Evolutionary conservation across 2,113 vertebrate species (phyloP), one percentile per base, ranked within the genome.

Genomic region (Calidris pugnax): DNA sequence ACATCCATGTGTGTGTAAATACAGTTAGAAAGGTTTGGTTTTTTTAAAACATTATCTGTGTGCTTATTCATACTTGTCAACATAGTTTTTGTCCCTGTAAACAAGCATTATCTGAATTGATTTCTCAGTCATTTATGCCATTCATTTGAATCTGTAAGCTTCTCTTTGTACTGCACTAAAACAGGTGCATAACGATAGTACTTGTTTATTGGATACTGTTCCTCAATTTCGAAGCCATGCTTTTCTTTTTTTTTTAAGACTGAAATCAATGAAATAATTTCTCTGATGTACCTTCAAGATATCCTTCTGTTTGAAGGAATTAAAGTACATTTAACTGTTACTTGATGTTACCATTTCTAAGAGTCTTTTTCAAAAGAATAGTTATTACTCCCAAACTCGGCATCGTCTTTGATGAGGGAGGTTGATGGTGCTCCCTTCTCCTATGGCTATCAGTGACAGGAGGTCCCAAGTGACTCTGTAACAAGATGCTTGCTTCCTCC

Each of bases 251-350:
- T 57, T 77, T 78, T 66, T 60, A 85, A 85, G 72, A 95, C 56
- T 94, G 47, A 94, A 95, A 89, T 94, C 74, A 82, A 77, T 91
- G 35, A 91, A 91, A 71, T 93, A 64, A 89, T 72, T 97, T 96
- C 64, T 97, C 63, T 96, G 89, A 74, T 96, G 96, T 97, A 96
- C 87, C 84, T 95, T 94, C 74, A 87, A 85, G 48, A 63, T 95
- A 30, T 93, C 96, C 93, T 96, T 96, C 94, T 89, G 74, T 95
- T 93, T 73, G 95, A 96, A 96, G 96, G 93, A 96, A 97, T 96
- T 97, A 97, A 97, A 97, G 64, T 94, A 94, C 95, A 43, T 94
- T 96, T 85, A 93, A 76, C 89, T 94, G 84, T 85, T 94, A 75
- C 45, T 89, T 45, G 48, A 94, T n/a, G 68, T 78, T 82, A 94